Evolutionary conservation across 2,888 invertebrate genomes (phyloP), one percentile per base, ranked within the genome.

Genomic region (Prenolepis imparis): DNA sequence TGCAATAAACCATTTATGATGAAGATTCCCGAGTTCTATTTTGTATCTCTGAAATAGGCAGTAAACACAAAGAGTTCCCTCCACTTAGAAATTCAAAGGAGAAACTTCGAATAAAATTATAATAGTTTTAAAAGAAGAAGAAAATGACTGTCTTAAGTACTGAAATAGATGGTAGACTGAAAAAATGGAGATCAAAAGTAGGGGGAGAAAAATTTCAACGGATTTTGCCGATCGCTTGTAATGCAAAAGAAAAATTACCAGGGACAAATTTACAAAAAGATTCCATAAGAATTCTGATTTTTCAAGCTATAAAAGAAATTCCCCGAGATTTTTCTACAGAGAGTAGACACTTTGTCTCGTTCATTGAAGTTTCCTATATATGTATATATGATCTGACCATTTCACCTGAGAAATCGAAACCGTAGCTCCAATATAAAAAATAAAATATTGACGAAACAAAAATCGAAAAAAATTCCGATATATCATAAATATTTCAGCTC

Each of bases 341-440:
- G 6, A 28, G 28, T 48, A 12, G n/a, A 73, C 59, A 18, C 12
- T n/a, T 21, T 48, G 57, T 72, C 24, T 59, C 24, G 24, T 39
- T 59, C 59, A n/a, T 24, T n/a, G 6, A 9, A 52, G 6, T 36
- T 21, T 68, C n/a, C 15, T 36, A 9, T n/a, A 15, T 48, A 18
- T 11, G 3, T n/a, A 28, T 3, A 28, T 28, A 28, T 28, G 3
- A 28, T 28, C 5, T n/a, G 57, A 57, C 18, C 1, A 36, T 57
- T 39, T 18, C 11, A n/a, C 11, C 5, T 24, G 15, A 36, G 15
- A 73, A 73, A 59, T 72, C 39, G 39, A 72, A 57, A 72, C 24
- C 11, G 48, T 55, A 57, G 21, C 21, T 11, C 12, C 5, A 72
- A 39, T 24, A 24, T 52, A 24, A 24, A 24, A 59, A 73, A 73